Percentiles rank a stretch among this genome's conserved stretches.
These are phyloP conservation scores for Anabacerthia variegaticeps DNA, from an alignment of 2,797 vertebrate species.

Conservation along the genomic window DNA sequence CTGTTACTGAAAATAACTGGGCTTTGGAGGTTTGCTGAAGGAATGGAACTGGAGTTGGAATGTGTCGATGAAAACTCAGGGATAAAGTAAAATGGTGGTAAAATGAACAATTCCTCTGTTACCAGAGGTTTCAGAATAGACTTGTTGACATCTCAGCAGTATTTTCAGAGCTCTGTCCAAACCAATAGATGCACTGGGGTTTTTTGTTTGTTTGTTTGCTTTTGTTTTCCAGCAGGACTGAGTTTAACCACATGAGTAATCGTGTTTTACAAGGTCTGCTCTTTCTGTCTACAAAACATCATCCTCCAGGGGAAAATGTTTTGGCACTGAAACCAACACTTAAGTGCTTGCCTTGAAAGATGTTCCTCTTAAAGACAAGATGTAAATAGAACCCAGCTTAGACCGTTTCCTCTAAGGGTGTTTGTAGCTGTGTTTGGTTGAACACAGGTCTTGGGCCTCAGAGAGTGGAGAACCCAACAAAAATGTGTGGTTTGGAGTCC, in stretches of 20 bases:
- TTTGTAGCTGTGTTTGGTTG: not conserved
- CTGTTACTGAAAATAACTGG: not conserved
- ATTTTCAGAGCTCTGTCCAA: not conserved
- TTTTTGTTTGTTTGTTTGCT: not conserved
- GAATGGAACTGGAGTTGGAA: constrained; percentile 23
- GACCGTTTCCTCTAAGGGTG: constrained; percentile 8
- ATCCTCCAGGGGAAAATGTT: constrained; percentile 49
- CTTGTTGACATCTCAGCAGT: not conserved
- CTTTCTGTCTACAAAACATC: constrained; percentile 49
- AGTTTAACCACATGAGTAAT: constrained; percentile 32
- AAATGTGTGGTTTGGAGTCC: not conserved
- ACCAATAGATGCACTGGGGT: not conserved
- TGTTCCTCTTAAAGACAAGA: not conserved
- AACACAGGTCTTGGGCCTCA: not conserved
- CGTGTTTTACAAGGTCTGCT: constrained; percentile 51
- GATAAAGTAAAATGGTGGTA: not conserved
- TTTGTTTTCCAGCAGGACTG: not conserved
- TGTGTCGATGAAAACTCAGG: constrained; percentile 6
- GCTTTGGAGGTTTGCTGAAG: constrained; percentile 10
- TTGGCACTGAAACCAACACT: constrained; percentile 39
- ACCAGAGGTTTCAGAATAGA: not conserved
- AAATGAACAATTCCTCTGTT: not conserved
- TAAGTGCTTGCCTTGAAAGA: not conserved
- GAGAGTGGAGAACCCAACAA: not conserved
- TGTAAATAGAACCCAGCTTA: constrained; percentile 20